Evolutionary conservation across 1,140 invertebrate species (phyloP).

Genomic region (Berghia stephanieae): DNA sequence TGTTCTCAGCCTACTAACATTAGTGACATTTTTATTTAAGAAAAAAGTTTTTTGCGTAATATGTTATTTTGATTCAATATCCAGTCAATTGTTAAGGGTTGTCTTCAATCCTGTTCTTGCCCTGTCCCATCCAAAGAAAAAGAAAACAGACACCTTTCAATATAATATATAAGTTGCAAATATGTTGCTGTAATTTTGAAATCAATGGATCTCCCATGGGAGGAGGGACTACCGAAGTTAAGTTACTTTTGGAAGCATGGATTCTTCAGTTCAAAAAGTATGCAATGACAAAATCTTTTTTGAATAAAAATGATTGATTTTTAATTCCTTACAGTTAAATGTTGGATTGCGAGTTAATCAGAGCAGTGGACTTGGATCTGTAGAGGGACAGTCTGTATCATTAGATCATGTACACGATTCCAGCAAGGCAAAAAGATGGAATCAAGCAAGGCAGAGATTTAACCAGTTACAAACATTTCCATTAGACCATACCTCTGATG

Average conservation of each 20-base stretch:
- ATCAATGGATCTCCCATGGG: background rate
- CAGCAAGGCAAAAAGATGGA: slow-evolving; percentile 24
- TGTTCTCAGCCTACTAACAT: no score
- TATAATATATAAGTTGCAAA: no score
- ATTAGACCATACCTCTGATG: no score
- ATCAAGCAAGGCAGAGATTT: slow-evolving; percentile 10
- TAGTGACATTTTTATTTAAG: no score
- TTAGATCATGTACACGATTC: slow-evolving; percentile 25
- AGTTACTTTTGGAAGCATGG: background rate
- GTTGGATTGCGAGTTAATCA: slow-evolving; percentile 26
- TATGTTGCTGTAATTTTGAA: background rate
- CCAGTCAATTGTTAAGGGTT: no score
- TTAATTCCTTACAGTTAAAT: slow-evolving; percentile 24
- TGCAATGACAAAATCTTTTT: background rate
- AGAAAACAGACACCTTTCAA: no score
- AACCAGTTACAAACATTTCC: background rate
- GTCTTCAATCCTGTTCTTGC: no score
- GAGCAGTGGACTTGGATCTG: slow-evolving; percentile 29
- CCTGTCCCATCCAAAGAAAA: no score
- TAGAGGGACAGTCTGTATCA: background rate
- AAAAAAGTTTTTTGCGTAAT: no score
- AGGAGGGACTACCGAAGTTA: background rate
- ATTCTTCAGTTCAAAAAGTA: background rate
- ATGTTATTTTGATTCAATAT: no score
- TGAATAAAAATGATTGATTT: background rate